These are phyloP conservation scores for Antigone vipio DNA, from an alignment of 2,113 vertebrate genomes.

Conservation along the genomic window DNA sequence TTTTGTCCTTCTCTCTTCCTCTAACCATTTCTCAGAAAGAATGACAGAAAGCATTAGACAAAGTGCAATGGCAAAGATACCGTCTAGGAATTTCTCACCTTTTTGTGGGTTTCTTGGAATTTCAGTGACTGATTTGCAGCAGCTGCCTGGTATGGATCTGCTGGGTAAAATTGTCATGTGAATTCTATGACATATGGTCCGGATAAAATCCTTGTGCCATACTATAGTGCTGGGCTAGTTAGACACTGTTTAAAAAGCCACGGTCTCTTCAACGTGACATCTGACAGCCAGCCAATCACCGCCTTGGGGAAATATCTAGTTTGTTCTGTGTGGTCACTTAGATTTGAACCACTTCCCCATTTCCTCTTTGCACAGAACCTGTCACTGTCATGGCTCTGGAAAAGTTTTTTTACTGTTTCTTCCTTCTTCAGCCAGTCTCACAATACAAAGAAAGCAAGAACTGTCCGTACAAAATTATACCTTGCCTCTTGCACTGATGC, in stretches of 20 bases:
- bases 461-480: background rate
- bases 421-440: background rate
- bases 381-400: background rate
- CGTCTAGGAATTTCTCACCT: conserved; percentile 3
- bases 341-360: conserved; percentile 14
- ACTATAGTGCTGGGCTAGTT: background rate
- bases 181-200: background rate
- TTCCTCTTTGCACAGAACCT: background rate
- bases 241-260: background rate
- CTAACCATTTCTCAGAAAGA: background rate
- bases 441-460: background rate
- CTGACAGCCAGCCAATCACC: background rate
- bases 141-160: background rate
- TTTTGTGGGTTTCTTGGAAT: background rate
- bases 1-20: background rate
- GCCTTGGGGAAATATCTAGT: background rate
- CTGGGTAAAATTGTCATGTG: background rate
- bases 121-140: background rate
- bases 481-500: background rate
- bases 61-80: background rate
- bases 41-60: background rate
- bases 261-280: background rate
- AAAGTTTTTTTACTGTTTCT: background rate
- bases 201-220: background rate
- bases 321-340: background rate